Base-by-base conservation (phyloP, 2,113 vertebrate genomes). In the Lipotes vexillifer region DNA sequence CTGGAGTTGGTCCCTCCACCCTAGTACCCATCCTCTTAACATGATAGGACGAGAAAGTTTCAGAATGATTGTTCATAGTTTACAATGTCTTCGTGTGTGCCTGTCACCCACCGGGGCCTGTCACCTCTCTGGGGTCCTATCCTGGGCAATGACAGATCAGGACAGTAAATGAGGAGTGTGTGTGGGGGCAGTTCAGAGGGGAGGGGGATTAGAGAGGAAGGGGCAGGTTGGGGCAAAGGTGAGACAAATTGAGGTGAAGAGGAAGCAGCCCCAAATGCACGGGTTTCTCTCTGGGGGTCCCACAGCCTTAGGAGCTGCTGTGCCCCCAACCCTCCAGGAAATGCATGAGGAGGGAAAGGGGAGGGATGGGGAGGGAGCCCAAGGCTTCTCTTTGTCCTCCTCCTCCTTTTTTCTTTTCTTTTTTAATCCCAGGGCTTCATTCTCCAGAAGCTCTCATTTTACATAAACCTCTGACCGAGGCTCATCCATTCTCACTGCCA, bases 391-490 rank as follows among this genome's bases (percentile, higher is more conserved):
- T 81, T 80, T 57, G 52, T 80, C 77, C 52, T 80, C 77, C n/a
- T 80, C 77, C 77, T 81, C n/a, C 66, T 92, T 83, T 77, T 77
- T 93, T 93, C 93, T 90, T 92, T 88, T 97, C 96, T 71, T 92
- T 90, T 97, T 84, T 69, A 95, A 96, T 97, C 96, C 14, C 96
- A 98, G 97, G 97, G 97, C 98, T 98, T 98, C 97, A 57, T 98
- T 98, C 98, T 98, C 98, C 98, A 98, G 98, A 98, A 98, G 97
- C 98, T 98, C 99, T 98, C 98, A 98, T 98, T 98, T 98, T 98
- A 97, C 98, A 98, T 98, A 98, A 98, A 98, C 98, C 96, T 98
- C 98, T 98, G 96, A 89, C 98, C 38, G 89, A 96, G 97, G 98
- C 98, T 98, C 98, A 98, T 97, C 98, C 98, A 96, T 98, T 98